Evolutionary conservation across 2,113 vertebrate species (phyloP), one percentile per base, ranked within the genome.

Genomic region (Ranitomeya imitator): DNA sequence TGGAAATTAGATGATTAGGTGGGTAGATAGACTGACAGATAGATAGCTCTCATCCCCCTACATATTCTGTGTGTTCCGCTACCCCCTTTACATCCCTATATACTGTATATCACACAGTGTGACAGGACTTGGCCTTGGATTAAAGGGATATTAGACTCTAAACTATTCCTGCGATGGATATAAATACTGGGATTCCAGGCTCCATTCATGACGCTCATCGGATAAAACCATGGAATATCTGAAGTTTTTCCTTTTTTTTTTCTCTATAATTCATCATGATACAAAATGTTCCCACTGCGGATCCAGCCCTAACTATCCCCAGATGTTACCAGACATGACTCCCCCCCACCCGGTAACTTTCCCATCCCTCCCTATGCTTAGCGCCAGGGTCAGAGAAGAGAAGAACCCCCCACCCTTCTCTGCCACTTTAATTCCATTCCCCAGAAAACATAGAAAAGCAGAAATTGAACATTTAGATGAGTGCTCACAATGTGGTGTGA

Each of bases 231-330:
- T n/a, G 69, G 79, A 83, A 83, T 77, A 83, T 88, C 52, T 83
- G 57, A 37, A 85, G 51, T 16, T 85, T 54, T 71, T 54, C 1
- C 63, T 18, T 80, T 77, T 85, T n/a, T 73, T 67, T 80, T 79
- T 60, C 54, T 52, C 10, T 61, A 71, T 77, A 83, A 77, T 88
- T 88, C 71, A 83, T 77, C 69, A 57, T 74, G 71, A 88, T 83
- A 88, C 86, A 88, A 54, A 83, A 83, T 88, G 86, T 88, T 88
- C 86, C 86, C 80, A 88, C 79, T 82, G 82, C 80, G 82, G 71
- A 76, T 83, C 60, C 71, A 61, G 69, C 60, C 2, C 31, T 83
- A 88, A 88, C 86, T 54, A 83, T 83, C 79, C 79, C 86, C 86
- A 88, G 86, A 83, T 88, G 86, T 88, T 83, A 45, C 63, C 61